Conservation (phyloP, 2,113 vertebrate genomes). For the Pholis gunnellus region DNA sequence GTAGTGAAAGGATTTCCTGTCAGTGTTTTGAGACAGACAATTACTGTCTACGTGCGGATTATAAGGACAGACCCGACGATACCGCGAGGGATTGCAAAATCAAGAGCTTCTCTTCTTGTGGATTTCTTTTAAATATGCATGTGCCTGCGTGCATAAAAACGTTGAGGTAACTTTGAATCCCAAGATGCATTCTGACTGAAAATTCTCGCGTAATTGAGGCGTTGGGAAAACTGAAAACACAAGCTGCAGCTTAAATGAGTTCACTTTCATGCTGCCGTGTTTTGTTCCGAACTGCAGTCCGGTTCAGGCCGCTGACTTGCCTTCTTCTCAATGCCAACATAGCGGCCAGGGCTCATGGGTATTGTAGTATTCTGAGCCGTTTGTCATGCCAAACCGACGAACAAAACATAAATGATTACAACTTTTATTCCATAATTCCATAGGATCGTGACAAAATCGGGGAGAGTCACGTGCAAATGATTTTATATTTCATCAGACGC, state of each 20-base stretch:
- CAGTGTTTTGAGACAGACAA: constrained; percentile 42
- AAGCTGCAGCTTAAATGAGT: background rate
- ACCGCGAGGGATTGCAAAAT: background rate
- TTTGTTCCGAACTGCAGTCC: background rate
- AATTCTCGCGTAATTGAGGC: background rate
- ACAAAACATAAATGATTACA: background rate
- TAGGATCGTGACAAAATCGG: background rate
- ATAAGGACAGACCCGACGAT: constrained; percentile 17
- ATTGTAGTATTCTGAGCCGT: too few relatives aligned
- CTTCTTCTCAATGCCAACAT: background rate
- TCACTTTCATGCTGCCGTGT: background rate
- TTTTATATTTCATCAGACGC: background rate
- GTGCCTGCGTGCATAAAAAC: background rate
- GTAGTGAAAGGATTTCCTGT: constrained; percentile 22
- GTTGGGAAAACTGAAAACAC: background rate
- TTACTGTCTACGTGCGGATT: constrained; percentile 35
- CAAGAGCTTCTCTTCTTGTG: background rate
- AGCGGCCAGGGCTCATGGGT: background rate
- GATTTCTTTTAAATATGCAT: background rate
- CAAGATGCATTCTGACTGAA: background rate
- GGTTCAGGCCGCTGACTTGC: background rate
- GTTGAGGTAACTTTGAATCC: background rate
- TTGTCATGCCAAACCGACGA: background rate
- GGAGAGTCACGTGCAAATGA: background rate
- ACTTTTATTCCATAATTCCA: background rate